A percentile compares a stretch with the other conserved stretches of the same genome.
Evolutionary conservation across 2,797 vertebrate species (phyloP).

Genomic region (Enteromius viviparus): DNA sequence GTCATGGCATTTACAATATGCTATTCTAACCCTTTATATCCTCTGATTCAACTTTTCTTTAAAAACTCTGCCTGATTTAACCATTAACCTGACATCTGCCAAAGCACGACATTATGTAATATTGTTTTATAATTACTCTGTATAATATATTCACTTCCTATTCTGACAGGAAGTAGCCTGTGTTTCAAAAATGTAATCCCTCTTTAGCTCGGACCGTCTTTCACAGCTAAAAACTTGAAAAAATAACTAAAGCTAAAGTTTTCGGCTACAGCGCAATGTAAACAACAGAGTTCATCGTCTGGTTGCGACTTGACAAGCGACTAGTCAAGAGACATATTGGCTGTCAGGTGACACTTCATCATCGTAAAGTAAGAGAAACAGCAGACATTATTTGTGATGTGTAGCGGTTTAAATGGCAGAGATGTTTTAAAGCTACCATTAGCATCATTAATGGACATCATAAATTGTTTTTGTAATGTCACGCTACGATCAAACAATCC

Average conservation of each 20-base stretch:
- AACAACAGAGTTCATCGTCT: slow-evolving; percentile 1
- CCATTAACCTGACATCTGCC: background rate
- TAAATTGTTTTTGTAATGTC: slow-evolving; percentile 28
- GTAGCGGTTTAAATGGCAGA: slow-evolving; percentile 29
- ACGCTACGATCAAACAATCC: slow-evolving; percentile 13
- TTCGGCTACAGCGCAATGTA: background rate
- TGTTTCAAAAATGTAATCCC: no score
- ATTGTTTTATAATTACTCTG: background rate
- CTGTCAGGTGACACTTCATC: slow-evolving; percentile 10
- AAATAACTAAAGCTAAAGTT: background rate
- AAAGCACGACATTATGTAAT: background rate
- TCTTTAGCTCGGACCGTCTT: no score
- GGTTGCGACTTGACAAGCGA: background rate
- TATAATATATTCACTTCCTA: background rate
- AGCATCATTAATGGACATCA: slow-evolving; percentile 10
- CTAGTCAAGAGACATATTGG: background rate
- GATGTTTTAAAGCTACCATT: slow-evolving; percentile 36
- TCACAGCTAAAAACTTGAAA: no score
- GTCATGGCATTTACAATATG: background rate
- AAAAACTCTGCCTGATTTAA: background rate
- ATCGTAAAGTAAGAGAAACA: background rate
- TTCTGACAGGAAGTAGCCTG: background rate
- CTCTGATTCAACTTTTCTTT: background rate
- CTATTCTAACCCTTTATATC: background rate
- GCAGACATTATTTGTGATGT: slow-evolving; percentile 12